Conservation (phyloP, 37 sponge, comb jelly and placozoan genomes). For the Axinella damicornis region DNA sequence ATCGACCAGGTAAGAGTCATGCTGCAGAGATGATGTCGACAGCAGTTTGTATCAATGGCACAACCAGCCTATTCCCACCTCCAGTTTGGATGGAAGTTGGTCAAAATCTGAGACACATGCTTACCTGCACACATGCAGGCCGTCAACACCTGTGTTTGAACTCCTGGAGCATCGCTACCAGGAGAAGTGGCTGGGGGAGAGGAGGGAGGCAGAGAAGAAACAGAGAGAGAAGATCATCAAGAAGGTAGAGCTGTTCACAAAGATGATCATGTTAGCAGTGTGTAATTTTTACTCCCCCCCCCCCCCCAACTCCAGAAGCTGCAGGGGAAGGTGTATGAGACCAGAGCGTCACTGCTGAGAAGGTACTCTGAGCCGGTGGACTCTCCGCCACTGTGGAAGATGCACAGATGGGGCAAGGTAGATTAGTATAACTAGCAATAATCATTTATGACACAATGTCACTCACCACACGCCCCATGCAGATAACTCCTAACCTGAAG, state of each 20-base stretch:
- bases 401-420: conserved; percentile 76
- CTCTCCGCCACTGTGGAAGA: conserved; percentile 76
- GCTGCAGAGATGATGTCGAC: neutral
- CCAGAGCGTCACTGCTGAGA: conserved; percentile 80
- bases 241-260: conserved; percentile 53
- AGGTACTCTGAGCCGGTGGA: conserved; percentile 81
- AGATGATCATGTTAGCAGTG: too few species aligned
- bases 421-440: too few species aligned
- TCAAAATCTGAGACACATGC: too few species aligned
- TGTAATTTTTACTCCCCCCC: neutral
- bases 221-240: conserved; percentile 31
- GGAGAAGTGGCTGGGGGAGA: conserved; percentile 79
- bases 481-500: conserved; percentile 69
- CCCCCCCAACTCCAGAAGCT: conserved; percentile 36
- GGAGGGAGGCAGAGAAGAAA: conserved; percentile 49
- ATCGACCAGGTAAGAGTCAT: conserved; percentile 81
- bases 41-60: too few species aligned
- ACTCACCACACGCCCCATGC: too few species aligned
- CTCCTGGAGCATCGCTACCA: conserved; percentile 85
- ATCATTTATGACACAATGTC: too few species aligned
- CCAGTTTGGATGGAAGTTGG: too few species aligned
- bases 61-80: too few species aligned
- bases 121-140: conserved; percentile 40
- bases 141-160: conserved; percentile 89
- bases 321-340: conserved; percentile 79